Conservation (phyloP, 2,888 invertebrate species). For the Nephrotoma guestfalica region DNA sequence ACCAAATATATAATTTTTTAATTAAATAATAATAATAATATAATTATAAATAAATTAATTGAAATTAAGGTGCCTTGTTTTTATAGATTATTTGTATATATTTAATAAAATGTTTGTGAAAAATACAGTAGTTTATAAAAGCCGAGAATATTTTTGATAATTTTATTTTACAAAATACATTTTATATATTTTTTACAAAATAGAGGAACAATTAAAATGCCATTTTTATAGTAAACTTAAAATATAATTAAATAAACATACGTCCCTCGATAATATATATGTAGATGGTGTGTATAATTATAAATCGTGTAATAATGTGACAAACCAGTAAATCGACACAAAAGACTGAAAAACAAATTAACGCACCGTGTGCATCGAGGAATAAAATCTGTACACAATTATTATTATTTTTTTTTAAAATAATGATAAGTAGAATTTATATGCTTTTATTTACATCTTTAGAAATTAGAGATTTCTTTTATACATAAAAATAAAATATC, state of each 20-base stretch:
- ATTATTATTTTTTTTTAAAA: background rate
- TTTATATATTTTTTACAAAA: background rate
- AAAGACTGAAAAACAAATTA: background rate
- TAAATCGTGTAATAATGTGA: background rate
- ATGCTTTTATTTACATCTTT: background rate
- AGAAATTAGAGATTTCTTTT: background rate
- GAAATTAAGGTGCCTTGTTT: background rate
- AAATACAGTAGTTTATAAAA: background rate
- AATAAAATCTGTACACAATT: background rate
- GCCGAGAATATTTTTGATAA: background rate
- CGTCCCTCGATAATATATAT: background rate
- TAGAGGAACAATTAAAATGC: background rate
- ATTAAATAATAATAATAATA: background rate
- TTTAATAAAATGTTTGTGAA: background rate
- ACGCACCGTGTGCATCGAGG: background rate
- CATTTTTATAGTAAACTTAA: background rate
- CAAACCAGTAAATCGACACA: background rate
- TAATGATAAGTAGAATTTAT: background rate
- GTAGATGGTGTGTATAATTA: background rate
- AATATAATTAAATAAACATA: background rate
- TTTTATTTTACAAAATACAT: background rate
- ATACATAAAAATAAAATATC: background rate
- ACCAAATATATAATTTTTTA: background rate
- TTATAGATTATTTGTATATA: background rate
- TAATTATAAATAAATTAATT: background rate